Percentiles rank a stretch among this genome's conserved stretches.
phyloP scores from a whole-genome alignment of 2,113 vertebrate genomes.

The Solea senegalensis region DNA sequence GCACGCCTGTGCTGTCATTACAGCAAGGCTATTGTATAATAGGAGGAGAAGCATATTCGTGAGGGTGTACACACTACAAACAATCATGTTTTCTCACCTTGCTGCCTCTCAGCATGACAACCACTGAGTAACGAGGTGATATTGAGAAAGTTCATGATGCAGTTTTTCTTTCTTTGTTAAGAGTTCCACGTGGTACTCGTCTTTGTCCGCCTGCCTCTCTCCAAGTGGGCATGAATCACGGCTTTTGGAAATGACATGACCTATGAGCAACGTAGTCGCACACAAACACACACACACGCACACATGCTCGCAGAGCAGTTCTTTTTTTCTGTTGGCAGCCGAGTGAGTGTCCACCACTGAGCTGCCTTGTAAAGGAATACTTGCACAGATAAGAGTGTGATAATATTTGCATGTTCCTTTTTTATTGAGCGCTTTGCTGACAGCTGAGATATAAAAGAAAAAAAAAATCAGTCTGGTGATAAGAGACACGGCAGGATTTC shows the following conservation, averaged over 20 bases:
- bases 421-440: not conserved
- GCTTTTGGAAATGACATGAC: conserved; percentile 41
- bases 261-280: conserved; percentile 28
- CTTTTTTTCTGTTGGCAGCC: conserved; percentile 1
- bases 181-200: conserved; percentile 42
- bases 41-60: conserved; percentile 17
- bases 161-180: conserved; percentile 7
- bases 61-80: conserved; percentile 51
- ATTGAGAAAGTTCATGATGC: conserved; percentile 55
- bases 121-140: conserved; percentile 44
- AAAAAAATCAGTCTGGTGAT: not conserved
- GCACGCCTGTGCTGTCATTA: conserved; percentile 19
- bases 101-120: conserved; percentile 41
- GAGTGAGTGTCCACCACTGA: not conserved
- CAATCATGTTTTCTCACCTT: conserved; percentile 8
- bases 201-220: conserved; percentile 12
- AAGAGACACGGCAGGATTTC: not conserved
- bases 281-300: too few relatives aligned
- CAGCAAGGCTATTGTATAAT: conserved; percentile 28
- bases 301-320: not conserved
- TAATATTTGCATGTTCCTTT: not conserved
- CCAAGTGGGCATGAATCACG: conserved; percentile 9
- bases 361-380: not conserved
- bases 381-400: not conserved
- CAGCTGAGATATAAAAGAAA: not conserved